Conservation (phyloP, 35 echinoderm and acorn worm genomes). For the Acanthaster planci region DNA sequence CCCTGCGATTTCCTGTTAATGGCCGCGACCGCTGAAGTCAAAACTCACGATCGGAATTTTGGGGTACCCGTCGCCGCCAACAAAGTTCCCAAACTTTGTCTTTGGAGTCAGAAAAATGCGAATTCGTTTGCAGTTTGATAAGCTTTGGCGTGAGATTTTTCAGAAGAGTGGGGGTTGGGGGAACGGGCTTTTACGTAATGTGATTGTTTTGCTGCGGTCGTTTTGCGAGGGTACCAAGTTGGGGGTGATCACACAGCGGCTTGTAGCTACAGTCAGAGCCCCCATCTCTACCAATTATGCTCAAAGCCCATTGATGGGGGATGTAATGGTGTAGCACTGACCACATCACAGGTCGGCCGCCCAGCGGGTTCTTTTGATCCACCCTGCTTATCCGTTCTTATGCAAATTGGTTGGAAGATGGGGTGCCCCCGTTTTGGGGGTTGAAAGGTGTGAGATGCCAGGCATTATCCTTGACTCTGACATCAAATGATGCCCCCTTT, state of each 20-base stretch:
- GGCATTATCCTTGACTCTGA: slow-evolving; percentile 10
- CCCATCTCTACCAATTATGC: neutral
- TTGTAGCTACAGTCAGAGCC: neutral
- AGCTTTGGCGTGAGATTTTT: neutral
- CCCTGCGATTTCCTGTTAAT: no score
- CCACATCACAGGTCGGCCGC: slow-evolving; percentile 5
- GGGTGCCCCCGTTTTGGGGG: slow-evolving; percentile 4
- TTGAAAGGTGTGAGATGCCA: neutral
- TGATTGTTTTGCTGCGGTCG: neutral
- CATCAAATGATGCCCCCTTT: slow-evolving; percentile 3
- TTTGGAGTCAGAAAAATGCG: neutral
- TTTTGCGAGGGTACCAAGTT: neutral
- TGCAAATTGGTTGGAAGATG: neutral
- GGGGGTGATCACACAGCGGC: neutral
- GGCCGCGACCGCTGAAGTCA: no score
- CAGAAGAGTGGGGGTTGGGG: neutral
- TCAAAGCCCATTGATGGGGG: neutral
- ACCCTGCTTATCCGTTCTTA: neutral
- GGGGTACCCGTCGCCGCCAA: no score
- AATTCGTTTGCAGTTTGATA: slow-evolving; percentile 22
- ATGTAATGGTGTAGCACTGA: neutral
- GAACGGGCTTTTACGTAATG: slow-evolving; percentile 19
- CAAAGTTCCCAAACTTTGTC: no score
- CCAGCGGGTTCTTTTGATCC: neutral
- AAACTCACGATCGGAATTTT: no score